Base-by-base conservation (phyloP, 2,113 vertebrate species). In the Perca schrenkii region DNA sequence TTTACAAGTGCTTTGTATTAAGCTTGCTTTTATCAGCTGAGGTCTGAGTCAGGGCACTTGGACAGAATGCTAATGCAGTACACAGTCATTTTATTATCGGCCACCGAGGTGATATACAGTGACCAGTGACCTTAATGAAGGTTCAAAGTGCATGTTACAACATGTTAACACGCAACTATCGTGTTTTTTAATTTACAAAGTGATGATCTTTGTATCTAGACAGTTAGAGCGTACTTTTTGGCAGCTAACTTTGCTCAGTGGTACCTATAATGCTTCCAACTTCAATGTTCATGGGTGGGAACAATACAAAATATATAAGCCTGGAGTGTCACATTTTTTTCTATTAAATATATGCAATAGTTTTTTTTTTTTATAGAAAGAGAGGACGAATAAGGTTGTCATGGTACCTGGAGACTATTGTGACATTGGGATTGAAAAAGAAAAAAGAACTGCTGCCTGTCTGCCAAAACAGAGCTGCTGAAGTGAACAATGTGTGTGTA, bases 21-120 rank as follows among this genome's bases (percentile, higher is more conserved):
- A 8, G 8, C 0, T 10, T 66, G 25, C 61, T 85, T 88, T 88
- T 88, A 81, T 88, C 82, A 86, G 65, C 71, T 53, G 50, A 58
- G 74, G 84, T 80, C 80, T 76, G 76, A 80, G 43, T 77, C 74
- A 62, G 25, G 34, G 74, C 34, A 57, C 68, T 36, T 63, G 63
- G 22, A 25, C 54, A 60, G 66, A 77, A 82, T 80, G 47, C 69
- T 77, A 66, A 84, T 83, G 78, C 36, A 49, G 21, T 61, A 47
- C 40, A 53, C 36, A 81, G 47, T 72, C 21, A 74, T 52, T 67
- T 60, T 62, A 54, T 69, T 43, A 79, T 53, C 53, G 13, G n/a
- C 13, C 34, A 74, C 17, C 22, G 21, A 67, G 61, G 40, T 76
- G 60, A 70, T 50, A 16, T 77, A 68, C 40, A 40, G 8, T 8